phyloP scores from a whole-genome alignment of 2,888 invertebrate species.

The Nomada goodeniana region DNA sequence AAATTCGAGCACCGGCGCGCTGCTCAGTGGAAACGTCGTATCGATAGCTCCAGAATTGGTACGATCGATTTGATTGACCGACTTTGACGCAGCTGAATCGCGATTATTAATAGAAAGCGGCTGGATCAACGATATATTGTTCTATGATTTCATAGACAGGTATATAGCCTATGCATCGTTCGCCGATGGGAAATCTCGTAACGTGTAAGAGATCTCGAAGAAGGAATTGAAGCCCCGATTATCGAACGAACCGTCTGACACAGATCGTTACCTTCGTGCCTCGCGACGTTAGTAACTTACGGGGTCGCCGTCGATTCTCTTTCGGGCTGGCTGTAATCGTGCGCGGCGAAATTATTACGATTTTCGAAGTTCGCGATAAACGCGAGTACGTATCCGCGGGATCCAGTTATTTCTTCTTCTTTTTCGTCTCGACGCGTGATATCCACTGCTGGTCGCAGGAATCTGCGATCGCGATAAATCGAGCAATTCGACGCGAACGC shows the following conservation, averaged over 20 bases:
- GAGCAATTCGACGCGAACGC: slow-evolving; percentile 21
- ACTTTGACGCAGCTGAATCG: slow-evolving; percentile 61
- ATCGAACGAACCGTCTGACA: slow-evolving; percentile 60
- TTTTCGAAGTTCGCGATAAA: neutral
- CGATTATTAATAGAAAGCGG: slow-evolving; percentile 74
- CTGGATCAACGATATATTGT: slow-evolving; percentile 34
- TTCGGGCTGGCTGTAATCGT: slow-evolving; percentile 23
- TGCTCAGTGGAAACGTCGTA: neutral
- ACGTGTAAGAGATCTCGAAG: slow-evolving; percentile 22
- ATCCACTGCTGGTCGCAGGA: slow-evolving; percentile 18
- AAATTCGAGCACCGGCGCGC: neutral
- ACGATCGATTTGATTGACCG: slow-evolving; percentile 71
- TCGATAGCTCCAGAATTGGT: slow-evolving; percentile 51
- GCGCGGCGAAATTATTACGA: slow-evolving; percentile 43
- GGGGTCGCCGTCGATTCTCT: slow-evolving; percentile 33
- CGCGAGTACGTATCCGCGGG: too few species aligned
- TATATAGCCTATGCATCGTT: neutral
- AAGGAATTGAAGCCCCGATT: slow-evolving; percentile 20
- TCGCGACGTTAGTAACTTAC: slow-evolving; percentile 63
- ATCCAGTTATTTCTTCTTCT: too few species aligned
- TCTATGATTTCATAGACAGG: slow-evolving; percentile 12
- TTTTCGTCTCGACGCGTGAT: neutral
- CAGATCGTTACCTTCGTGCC: slow-evolving; percentile 66
- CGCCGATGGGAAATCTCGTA: neutral
- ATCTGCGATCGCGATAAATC: slow-evolving; percentile 19